Conservation (phyloP, 2,888 invertebrate species). For the Orthosia gothica region DNA sequence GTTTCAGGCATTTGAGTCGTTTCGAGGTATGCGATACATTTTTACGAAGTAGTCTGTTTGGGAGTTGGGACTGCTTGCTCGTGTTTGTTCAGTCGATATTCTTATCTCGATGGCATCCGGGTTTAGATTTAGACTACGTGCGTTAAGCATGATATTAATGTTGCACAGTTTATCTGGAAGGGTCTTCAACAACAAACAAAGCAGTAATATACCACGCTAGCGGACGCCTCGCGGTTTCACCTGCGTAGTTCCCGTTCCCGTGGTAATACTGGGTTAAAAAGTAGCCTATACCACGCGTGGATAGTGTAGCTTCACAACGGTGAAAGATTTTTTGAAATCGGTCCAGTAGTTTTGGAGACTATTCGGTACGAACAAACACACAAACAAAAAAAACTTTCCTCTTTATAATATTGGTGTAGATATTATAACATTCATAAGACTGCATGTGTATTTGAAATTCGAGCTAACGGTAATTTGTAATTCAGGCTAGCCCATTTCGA, state of each 20-base stretch:
- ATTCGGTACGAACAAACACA: no score
- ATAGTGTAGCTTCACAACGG: no score
- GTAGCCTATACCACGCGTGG: no score
- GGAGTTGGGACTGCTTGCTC: slow-evolving; percentile 6
- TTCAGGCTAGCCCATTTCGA: slow-evolving; percentile 12
- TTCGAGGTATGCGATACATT: slow-evolving; percentile 9
- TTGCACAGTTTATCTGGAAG: slow-evolving; percentile 1
- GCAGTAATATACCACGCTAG: neutral
- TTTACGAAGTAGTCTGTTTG: slow-evolving; percentile 33
- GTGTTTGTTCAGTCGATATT: slow-evolving; percentile 47
- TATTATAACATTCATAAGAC: slow-evolving; percentile 8
- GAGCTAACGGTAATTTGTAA: slow-evolving; percentile 36
- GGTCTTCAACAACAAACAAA: neutral
- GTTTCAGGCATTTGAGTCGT: neutral
- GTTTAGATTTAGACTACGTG: slow-evolving; percentile 4
- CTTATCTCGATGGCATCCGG: slow-evolving; percentile 55
- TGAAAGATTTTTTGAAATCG: no score
- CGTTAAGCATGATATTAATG: neutral
- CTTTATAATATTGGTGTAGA: no score
- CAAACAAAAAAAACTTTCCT: no score
- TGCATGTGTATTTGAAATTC: slow-evolving; percentile 20
- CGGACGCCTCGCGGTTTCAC: no score
- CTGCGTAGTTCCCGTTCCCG: no score
- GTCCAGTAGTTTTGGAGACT: no score
- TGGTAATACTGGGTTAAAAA: no score